phyloP scores from a whole-genome alignment of 1,140 invertebrate species.

The Globodera rostochiensis region DNA sequence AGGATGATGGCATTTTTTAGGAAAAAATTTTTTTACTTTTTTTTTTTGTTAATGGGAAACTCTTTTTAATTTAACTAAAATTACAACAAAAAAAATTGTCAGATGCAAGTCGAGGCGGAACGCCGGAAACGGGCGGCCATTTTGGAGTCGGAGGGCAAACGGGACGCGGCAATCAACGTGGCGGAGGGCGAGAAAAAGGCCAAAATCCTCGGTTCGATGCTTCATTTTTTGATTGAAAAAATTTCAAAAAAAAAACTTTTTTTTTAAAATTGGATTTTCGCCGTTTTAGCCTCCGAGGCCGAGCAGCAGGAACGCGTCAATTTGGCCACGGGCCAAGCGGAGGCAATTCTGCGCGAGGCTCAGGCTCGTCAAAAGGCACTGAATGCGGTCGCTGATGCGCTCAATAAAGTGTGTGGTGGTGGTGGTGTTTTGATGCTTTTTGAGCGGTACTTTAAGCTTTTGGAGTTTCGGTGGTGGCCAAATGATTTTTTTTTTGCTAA shows the following conservation, averaged over 20 bases:
- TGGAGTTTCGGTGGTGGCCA: too few relatives aligned
- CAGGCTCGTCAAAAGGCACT: conserved; percentile 77
- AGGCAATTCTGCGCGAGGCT: conserved; percentile 82
- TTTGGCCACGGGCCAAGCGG: conserved; percentile 81
- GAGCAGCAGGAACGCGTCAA: conserved; percentile 81
- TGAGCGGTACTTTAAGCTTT: too few relatives aligned
- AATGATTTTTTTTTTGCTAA: too few relatives aligned
- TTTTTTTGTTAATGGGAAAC: too few relatives aligned
- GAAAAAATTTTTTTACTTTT: too few relatives aligned
- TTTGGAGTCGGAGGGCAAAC: conserved; percentile 83
- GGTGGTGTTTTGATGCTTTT: conserved; percentile 66
- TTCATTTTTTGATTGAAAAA: conserved; percentile 67
- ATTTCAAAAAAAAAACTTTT: too few relatives aligned
- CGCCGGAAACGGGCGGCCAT: conserved; percentile 92
- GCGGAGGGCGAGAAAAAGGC: conserved; percentile 90
- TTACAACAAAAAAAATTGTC: conserved; percentile 69
- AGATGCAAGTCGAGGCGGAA: conserved; percentile 98
- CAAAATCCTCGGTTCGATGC: conserved; percentile 78
- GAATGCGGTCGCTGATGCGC: conserved; percentile 17
- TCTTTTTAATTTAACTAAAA: too few relatives aligned
- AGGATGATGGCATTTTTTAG: neutral
- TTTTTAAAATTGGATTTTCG: conserved; percentile 67
- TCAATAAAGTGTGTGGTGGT: conserved; percentile 72
- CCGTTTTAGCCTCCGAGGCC: conserved; percentile 37
- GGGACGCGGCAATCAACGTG: conserved; percentile 94